These are phyloP conservation scores for Alentia gelatinosa DNA, from an alignment of 2,888 invertebrate genomes.

Conservation along the genomic window DNA sequence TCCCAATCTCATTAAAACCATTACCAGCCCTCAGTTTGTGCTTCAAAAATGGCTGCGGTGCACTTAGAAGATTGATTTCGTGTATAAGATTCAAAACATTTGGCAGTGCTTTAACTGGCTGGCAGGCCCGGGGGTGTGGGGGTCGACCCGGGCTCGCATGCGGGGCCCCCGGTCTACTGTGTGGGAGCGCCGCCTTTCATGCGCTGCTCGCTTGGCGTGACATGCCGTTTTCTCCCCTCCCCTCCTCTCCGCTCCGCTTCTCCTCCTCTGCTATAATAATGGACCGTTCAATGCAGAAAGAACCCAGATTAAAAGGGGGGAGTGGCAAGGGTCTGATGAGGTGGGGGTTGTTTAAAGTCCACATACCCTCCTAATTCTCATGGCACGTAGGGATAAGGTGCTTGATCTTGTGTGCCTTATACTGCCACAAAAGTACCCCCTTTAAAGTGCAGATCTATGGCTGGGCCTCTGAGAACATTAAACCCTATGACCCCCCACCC, in stretches of 20 bases:
- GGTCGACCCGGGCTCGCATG: background rate
- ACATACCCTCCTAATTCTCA: too few relatives aligned
- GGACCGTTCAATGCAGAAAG: background rate
- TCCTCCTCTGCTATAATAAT: background rate
- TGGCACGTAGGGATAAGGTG: too few relatives aligned
- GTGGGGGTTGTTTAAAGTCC: background rate
- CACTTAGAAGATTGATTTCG: constrained; percentile 50
- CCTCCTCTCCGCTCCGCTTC: background rate
- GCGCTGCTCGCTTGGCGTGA: background rate
- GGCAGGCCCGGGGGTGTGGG: background rate
- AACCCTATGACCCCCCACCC: too few relatives aligned
- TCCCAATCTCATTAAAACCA: constrained; percentile 42
- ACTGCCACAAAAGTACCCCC: too few relatives aligned
- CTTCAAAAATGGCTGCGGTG: background rate
- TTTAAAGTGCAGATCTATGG: too few relatives aligned
- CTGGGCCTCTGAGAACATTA: too few relatives aligned
- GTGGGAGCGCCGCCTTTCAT: background rate
- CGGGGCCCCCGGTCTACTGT: background rate
- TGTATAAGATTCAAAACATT: constrained; percentile 51
- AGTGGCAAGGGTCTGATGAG: background rate
- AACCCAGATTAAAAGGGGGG: background rate
- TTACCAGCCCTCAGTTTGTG: background rate
- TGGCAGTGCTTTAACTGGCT: background rate
- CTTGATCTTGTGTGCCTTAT: too few relatives aligned
- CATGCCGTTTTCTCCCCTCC: background rate